Conservation (phyloP, 2,888 invertebrate species). For the Volucella zonaria region DNA sequence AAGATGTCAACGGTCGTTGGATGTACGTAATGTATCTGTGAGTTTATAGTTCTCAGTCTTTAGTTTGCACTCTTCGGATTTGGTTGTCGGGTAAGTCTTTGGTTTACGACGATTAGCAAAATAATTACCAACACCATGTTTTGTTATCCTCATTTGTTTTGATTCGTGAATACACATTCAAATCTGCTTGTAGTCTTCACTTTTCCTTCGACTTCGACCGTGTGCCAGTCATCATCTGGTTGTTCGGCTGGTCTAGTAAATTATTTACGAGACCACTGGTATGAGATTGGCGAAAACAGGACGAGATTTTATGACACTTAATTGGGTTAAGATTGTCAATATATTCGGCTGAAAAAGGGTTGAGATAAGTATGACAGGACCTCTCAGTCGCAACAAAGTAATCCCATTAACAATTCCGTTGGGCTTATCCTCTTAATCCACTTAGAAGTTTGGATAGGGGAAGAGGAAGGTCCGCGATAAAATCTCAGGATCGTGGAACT, state of each 20-base stretch:
- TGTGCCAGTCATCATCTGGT: neutral
- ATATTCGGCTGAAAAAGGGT: neutral
- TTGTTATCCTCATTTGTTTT: too few species aligned
- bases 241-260: neutral
- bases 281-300: neutral
- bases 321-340: conserved; percentile 35
- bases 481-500: too few species aligned
- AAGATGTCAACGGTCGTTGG: neutral
- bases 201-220: too few species aligned
- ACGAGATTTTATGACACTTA: conserved; percentile 2
- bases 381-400: too few species aligned
- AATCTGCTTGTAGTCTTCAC: too few species aligned
- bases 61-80: neutral
- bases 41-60: conserved; percentile 20
- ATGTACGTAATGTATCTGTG: neutral
- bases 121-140: conserved; percentile 40
- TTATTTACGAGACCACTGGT: neutral
- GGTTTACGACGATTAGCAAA: conserved; percentile 35
- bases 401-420: too few species aligned
- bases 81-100: conserved; percentile 3
- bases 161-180: too few species aligned
- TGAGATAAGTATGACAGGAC: neutral
- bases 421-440: too few species aligned
- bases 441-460: too few species aligned
- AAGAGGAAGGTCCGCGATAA: too few species aligned